These are phyloP conservation scores for Gobiocypris rarus DNA, from an alignment of 2,113 vertebrate species.

Conservation along the genomic window DNA sequence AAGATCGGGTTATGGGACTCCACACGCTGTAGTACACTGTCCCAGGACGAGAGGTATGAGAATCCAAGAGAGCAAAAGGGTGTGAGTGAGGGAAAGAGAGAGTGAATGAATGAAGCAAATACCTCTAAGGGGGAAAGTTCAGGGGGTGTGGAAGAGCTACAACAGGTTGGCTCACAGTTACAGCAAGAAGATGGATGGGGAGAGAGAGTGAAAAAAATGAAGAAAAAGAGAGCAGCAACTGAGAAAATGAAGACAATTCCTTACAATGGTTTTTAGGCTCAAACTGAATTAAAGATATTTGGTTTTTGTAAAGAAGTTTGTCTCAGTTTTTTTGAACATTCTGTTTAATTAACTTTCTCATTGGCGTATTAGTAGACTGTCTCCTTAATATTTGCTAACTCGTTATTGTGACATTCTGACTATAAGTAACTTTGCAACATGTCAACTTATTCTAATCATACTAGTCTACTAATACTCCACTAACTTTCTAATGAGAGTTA, in stretches of 20 bases:
- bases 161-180: constrained; percentile 67
- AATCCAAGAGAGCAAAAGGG: constrained; percentile 39
- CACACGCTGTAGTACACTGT: constrained; percentile 6
- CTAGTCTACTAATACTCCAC: too few relatives aligned
- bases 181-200: constrained; percentile 46
- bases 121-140: constrained; percentile 43
- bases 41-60: constrained; percentile 1
- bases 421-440: too few relatives aligned
- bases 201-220: constrained; percentile 21
- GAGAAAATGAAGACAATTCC: neutral
- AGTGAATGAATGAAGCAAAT: constrained; percentile 65
- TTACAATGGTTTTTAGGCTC: neutral
- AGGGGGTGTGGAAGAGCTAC: constrained; percentile 65
- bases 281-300: too few relatives aligned
- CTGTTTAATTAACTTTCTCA: too few relatives aligned
- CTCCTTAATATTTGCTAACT: too few relatives aligned
- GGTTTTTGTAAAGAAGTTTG: too few relatives aligned
- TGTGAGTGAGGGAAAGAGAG: constrained; percentile 34
- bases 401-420: too few relatives aligned
- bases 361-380: too few relatives aligned
- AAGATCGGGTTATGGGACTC: neutral
- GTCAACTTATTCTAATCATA: too few relatives aligned
- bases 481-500: too few relatives aligned
- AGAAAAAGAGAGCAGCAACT: constrained; percentile 6
- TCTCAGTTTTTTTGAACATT: too few relatives aligned